A percentile compares a stretch with the other conserved stretches of the same genome.
These are phyloP conservation scores for Cephus rjabovi DNA, from an alignment of 2,888 invertebrate species.

Conservation along the genomic window DNA sequence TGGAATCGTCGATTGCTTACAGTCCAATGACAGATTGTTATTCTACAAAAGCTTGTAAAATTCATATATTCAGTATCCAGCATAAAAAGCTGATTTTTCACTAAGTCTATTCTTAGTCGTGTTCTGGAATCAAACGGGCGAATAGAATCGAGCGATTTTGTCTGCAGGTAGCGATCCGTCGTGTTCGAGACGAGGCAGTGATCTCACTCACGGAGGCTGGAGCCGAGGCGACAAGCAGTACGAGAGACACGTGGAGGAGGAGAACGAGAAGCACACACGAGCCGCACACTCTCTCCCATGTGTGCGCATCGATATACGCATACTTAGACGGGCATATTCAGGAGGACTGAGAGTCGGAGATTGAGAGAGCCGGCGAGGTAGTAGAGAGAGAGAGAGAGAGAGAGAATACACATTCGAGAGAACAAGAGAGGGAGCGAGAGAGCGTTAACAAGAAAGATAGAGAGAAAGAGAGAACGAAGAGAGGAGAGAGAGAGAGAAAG, in stretches of 20 bases:
- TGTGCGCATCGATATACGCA: background rate
- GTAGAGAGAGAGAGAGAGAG: slow-evolving; percentile 27
- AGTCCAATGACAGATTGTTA: background rate
- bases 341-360: slow-evolving; percentile 29
- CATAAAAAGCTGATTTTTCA: background rate
- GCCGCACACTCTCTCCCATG: background rate
- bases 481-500: slow-evolving; percentile 30
- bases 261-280: slow-evolving; percentile 14
- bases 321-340: slow-evolving; percentile 3
- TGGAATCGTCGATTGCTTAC: background rate
- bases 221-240: slow-evolving; percentile 19
- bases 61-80: background rate
- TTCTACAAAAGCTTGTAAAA: background rate
- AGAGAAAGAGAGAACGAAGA: slow-evolving; percentile 34
- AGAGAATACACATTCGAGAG: slow-evolving; percentile 34
- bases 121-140: background rate
- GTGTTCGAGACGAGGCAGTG: slow-evolving; percentile 41
- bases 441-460: slow-evolving; percentile 23
- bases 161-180: slow-evolving; percentile 35
- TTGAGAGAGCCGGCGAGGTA: slow-evolving; percentile 24
- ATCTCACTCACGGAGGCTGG: slow-evolving; percentile 49
- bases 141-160: slow-evolving; percentile 6
- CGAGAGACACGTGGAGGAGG: slow-evolving; percentile 32
- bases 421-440: slow-evolving; percentile 28
- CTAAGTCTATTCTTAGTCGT: background rate